Conservation (phyloP, 2,888 invertebrate species). For the Alitta virens region DNA sequence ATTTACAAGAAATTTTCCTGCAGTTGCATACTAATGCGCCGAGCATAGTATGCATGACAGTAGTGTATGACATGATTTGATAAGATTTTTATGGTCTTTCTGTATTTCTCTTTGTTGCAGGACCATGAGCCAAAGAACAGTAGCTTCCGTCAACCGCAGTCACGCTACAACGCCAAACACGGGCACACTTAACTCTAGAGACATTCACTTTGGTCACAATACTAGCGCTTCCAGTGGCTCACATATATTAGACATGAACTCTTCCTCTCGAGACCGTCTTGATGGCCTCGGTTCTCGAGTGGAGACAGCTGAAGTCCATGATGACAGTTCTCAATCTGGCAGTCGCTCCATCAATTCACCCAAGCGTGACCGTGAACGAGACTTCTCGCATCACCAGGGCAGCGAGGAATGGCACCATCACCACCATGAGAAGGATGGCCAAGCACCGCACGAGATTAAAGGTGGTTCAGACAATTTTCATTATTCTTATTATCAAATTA, state of each 20-base stretch:
- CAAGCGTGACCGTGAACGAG: slow-evolving; percentile 34
- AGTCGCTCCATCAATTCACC: slow-evolving; percentile 46
- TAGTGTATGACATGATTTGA: no score
- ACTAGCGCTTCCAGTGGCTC: slow-evolving; percentile 52
- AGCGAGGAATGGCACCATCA: slow-evolving; percentile 12
- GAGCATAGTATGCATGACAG: no score
- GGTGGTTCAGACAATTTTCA: slow-evolving; percentile 29
- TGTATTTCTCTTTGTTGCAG: no score
- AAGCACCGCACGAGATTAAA: slow-evolving; percentile 13
- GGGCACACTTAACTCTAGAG: slow-evolving; percentile 49
- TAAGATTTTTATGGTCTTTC: no score
- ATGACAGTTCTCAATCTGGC: slow-evolving; percentile 49
- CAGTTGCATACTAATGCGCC: no score
- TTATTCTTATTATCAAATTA: slow-evolving; percentile 29
- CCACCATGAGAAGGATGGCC: slow-evolving; percentile 11
- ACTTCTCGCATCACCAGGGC: slow-evolving; percentile 15
- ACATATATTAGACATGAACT: slow-evolving; percentile 42
- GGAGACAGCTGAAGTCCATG: slow-evolving; percentile 45
- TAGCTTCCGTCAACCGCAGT: slow-evolving; percentile 45
- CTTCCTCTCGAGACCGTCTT: slow-evolving; percentile 5
- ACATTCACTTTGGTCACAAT: slow-evolving; percentile 34
- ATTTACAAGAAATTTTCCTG: no score
- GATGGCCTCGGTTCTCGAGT: slow-evolving; percentile 25
- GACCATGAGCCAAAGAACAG: slow-evolving; percentile 50
- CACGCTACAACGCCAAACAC: slow-evolving; percentile 54